These are phyloP conservation scores for Paracanthobrama guichenoti DNA, from an alignment of 2,113 vertebrate genomes.

Conservation along the genomic window DNA sequence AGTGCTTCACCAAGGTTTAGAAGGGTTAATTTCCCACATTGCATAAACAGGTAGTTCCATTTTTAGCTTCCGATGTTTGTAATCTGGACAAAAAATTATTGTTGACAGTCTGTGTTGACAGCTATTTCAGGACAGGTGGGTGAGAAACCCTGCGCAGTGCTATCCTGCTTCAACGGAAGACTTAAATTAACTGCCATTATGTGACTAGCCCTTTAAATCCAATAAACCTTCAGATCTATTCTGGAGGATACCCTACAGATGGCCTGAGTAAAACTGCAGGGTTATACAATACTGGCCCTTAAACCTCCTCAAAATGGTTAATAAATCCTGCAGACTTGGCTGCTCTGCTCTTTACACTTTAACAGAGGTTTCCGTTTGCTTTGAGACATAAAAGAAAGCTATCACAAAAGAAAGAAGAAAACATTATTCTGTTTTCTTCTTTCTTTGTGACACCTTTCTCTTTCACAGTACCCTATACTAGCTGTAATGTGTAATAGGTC, in stretches of 20 bases:
- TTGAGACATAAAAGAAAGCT: neutral
- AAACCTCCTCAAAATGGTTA: neutral
- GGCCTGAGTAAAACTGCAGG: neutral
- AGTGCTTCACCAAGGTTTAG: neutral
- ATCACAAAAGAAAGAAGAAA: neutral
- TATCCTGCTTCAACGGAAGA: neutral
- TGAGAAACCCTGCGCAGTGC: neutral
- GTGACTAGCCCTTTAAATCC: neutral
- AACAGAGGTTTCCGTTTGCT: neutral
- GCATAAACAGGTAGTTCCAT: neutral
- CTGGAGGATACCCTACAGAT: neutral
- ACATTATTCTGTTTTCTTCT: no score
- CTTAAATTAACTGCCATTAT: constrained; percentile 4
- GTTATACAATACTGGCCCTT: neutral
- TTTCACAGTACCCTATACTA: neutral
- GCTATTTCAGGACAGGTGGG: neutral
- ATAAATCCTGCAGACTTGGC: neutral
- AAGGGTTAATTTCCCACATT: neutral
- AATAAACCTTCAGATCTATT: neutral
- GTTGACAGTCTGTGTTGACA: neutral
- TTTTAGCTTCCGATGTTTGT: neutral
- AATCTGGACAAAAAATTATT: neutral
- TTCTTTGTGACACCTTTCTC: no score
- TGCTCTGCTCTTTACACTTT: neutral
- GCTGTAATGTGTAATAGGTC: no score